These are phyloP conservation scores for Deilephila elpenor DNA, from an alignment of 2,888 invertebrate species.

Conservation along the genomic window DNA sequence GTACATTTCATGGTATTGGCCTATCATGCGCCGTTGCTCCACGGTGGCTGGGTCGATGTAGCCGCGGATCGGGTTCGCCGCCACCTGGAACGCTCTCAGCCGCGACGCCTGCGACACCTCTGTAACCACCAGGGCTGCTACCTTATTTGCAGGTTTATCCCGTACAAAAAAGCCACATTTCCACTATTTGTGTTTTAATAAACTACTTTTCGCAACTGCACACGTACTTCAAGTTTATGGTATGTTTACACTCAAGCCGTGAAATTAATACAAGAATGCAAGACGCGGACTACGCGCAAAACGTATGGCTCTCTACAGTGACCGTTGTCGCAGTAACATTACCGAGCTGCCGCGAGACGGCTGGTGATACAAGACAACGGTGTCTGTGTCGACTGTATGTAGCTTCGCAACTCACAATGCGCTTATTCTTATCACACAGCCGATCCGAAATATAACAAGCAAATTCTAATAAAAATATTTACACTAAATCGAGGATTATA, in stretches of 20 bases:
- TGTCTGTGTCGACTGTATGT: not conserved
- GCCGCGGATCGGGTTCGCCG: constrained; percentile 59
- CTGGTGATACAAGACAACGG: not conserved
- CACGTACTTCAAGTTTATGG: not conserved
- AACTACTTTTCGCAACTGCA: not conserved
- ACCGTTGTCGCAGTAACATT: not conserved
- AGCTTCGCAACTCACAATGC: not conserved
- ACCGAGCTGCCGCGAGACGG: not conserved
- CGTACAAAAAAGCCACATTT: not conserved
- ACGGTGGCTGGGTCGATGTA: constrained; percentile 68
- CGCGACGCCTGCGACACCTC: constrained; percentile 64
- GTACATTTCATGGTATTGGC: constrained; percentile 57
- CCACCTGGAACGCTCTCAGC: constrained; percentile 57
- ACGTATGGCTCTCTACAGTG: not conserved
- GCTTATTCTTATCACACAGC: not conserved
- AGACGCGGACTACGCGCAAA: not conserved
- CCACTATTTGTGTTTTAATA: not conserved
- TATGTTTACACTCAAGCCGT: not conserved
- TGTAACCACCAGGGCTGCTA: constrained; percentile 62
- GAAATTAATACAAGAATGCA: not conserved
- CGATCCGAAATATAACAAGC: not conserved
- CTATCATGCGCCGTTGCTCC: constrained; percentile 73
- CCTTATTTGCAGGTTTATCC: constrained; percentile 43
- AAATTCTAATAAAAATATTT: too few relatives aligned
- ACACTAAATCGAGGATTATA: too few relatives aligned